A percentile compares a stretch with the other conserved stretches of the same genome.
Evolutionary conservation across 1,140 invertebrate genomes (phyloP).

Genomic region (Harpegnathos saltator): DNA sequence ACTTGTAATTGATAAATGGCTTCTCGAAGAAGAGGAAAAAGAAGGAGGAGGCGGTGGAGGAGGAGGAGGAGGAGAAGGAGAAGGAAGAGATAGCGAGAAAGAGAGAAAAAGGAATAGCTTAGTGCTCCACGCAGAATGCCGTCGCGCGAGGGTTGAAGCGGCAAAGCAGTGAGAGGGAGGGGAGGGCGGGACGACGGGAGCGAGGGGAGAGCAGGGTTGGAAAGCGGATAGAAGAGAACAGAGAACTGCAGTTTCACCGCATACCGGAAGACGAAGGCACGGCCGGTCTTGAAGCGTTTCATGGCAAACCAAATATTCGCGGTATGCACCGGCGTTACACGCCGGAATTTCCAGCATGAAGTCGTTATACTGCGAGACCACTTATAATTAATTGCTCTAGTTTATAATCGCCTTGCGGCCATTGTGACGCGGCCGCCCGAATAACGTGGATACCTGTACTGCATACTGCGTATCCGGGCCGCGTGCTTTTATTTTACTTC

Average conservation of each 20-base stretch:
- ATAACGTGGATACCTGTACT: slow-evolving; percentile 72
- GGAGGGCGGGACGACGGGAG: no score
- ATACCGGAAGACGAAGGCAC: slow-evolving; percentile 77
- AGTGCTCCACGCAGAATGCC: slow-evolving; percentile 16
- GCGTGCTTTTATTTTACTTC: slow-evolving; percentile 55
- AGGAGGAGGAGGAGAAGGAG: neutral
- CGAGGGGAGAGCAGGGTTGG: neutral
- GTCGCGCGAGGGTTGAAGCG: slow-evolving; percentile 1
- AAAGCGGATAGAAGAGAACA: slow-evolving; percentile 60
- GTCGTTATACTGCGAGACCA: slow-evolving; percentile 75
- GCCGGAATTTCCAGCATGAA: slow-evolving; percentile 76
- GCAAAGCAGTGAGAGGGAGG: neutral
- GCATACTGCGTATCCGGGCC: slow-evolving; percentile 38
- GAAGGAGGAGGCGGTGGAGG: neutral
- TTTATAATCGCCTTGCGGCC: slow-evolving; percentile 80
- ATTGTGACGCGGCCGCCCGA: slow-evolving; percentile 72
- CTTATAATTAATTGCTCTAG: slow-evolving; percentile 81
- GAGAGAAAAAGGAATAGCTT: neutral
- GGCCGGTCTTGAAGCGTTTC: slow-evolving; percentile 77
- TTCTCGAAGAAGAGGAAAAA: slow-evolving; percentile 23
- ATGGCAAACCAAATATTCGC: slow-evolving; percentile 79
- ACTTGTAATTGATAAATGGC: slow-evolving; percentile 76
- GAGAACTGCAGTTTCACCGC: slow-evolving; percentile 72
- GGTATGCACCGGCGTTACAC: slow-evolving; percentile 73
- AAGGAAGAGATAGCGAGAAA: neutral